Evolutionary conservation across 2,113 vertebrate genomes (phyloP).

Genomic region (Echinops telfairi): DNA sequence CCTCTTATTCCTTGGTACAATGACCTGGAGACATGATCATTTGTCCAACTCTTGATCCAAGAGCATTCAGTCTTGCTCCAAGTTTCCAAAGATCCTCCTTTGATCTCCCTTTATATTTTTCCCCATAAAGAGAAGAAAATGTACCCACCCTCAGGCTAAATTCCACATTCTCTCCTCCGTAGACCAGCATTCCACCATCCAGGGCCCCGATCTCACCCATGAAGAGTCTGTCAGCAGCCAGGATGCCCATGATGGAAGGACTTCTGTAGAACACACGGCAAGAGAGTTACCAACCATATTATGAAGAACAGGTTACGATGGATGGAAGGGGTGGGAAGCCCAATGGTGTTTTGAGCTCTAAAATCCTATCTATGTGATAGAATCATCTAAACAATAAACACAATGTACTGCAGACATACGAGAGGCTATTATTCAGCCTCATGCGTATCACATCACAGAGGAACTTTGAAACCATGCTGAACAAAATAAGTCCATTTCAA

Average conservation of each 20-base stretch:
- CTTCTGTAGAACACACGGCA: slow-evolving; percentile 81
- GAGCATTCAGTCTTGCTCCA: neutral
- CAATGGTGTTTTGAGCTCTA: neutral
- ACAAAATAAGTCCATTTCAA: neutral
- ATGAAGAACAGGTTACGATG: too few relatives aligned
- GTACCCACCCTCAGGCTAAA: slow-evolving; percentile 88
- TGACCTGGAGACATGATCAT: neutral
- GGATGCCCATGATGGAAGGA: slow-evolving; percentile 89
- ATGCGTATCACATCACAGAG: neutral
- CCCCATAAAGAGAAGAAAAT: neutral
- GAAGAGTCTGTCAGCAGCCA: slow-evolving; percentile 88
- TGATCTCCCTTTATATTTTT: neutral
- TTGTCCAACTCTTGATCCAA: neutral
- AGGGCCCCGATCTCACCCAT: slow-evolving; percentile 89
- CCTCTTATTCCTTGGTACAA: neutral
- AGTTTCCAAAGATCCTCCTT: neutral
- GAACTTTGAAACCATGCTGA: neutral
- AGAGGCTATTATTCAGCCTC: neutral
- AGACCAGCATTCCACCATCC: slow-evolving; percentile 89
- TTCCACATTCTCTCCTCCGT: slow-evolving; percentile 90
- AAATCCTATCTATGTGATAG: neutral
- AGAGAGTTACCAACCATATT: neutral
- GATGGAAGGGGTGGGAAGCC: neutral
- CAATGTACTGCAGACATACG: neutral
- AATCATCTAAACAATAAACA: neutral